A percentile compares a stretch with the other conserved stretches of the same genome.
Evolutionary conservation across 2,888 invertebrate genomes (phyloP).

Genomic region (Scelioninae gen. 2): DNA sequence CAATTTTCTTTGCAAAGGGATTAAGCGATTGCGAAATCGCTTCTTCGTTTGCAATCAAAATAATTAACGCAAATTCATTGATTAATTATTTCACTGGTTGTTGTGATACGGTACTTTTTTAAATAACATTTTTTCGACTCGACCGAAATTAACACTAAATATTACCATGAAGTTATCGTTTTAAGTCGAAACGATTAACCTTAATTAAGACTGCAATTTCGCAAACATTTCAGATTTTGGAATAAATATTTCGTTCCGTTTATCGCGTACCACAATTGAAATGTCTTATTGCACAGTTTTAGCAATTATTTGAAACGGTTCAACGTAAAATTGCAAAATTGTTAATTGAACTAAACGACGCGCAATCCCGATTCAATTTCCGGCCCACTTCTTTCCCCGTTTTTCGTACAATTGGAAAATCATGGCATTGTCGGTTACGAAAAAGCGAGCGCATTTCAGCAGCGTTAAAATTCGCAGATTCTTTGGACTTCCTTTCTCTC

Average conservation of each 20-base stretch:
- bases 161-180: too few species aligned
- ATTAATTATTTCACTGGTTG: too few species aligned
- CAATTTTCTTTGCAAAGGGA: slow-evolving; percentile 6
- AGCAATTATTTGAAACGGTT: background rate
- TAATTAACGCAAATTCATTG: too few species aligned
- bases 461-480: slow-evolving; percentile 48
- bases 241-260: too few species aligned
- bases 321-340: slow-evolving; percentile 2
- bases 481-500: slow-evolving; percentile 32
- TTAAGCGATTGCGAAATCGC: background rate
- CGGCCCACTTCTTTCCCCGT: slow-evolving; percentile 8
- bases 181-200: too few species aligned
- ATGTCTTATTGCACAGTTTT: too few species aligned
- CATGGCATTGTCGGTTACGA: slow-evolving; percentile 34
- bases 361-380: slow-evolving; percentile 15
- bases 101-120: too few species aligned
- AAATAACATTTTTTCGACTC: too few species aligned
- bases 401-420: slow-evolving; percentile 29
- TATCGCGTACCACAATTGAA: too few species aligned
- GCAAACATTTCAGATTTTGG: too few species aligned
- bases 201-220: too few species aligned
- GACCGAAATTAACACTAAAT: too few species aligned
- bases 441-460: slow-evolving; percentile 34
- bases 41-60: background rate
- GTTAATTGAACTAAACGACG: background rate